Base-by-base conservation (phyloP, 2,113 vertebrate genomes). In the Trogon melanurus region DNA sequence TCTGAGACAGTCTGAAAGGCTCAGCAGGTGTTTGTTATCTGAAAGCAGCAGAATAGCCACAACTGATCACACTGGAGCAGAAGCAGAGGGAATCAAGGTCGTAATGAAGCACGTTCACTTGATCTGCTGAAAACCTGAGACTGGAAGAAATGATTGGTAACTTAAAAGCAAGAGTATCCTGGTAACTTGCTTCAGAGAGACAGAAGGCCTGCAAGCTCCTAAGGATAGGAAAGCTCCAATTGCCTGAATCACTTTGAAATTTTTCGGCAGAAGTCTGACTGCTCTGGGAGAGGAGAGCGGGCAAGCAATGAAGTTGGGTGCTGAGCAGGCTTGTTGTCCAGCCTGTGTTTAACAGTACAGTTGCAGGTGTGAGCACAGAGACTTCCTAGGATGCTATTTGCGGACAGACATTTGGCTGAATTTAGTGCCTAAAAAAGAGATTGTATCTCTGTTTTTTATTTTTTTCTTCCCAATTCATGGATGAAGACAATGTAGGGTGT, bases 401-500 rank as follows among this genome's bases (percentile, higher is more conserved):
- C n/a, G 27, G 44, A 3, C 54, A 62, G 70, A 4, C 2, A 8
- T 58, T 19, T 5, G 80, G 23, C 27, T 84, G 41, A 47, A 29
- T 36, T 54, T 41, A 36, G 22, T 84, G 44, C 57, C 36, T 54
- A 7, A 36, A 50, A 50, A 54, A 67, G 25, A 10, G 16, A 2
- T 10, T 41, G 41, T 41, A 41, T 41, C 13, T 41, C 41, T 41
- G 41, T 10, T 41, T 41, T 32, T 22, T 38, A 16, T 16, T 29
- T 44, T 21, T 21, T 19, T 32, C 56, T 66, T 80, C 23, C 13
- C 5, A 3, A 16, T 54, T 66, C 9, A 22, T 84, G 60, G 22
- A 2, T 57, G 53, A 38, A 44, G 36, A 5, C 1, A 0, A 14
- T 64, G 8, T 44, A 26, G 34, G 32, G 1, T 6, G 1, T 0